phyloP scores from a whole-genome alignment of 2,113 vertebrate genomes.

The Trichomycterus rosablanca region DNA sequence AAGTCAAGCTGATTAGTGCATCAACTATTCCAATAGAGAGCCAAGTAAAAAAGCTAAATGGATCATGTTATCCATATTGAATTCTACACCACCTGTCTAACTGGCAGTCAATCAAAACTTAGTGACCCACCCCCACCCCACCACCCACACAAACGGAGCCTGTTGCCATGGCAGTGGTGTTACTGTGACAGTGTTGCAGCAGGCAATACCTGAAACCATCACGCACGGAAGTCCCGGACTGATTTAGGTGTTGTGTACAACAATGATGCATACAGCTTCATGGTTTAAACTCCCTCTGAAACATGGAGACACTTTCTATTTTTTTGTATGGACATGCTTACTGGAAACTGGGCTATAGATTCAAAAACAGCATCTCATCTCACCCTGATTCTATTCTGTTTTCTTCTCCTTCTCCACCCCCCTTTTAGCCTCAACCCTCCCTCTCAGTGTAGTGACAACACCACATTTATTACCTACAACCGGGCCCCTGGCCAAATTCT shows the following conservation, averaged over 20 bases:
- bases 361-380: too few relatives aligned
- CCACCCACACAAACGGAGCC: constrained; percentile 11
- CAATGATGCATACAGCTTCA: too few relatives aligned
- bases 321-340: not conserved
- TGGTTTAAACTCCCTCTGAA: too few relatives aligned
- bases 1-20: too few relatives aligned
- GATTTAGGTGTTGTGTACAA: constrained; percentile 8
- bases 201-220: constrained; percentile 15
- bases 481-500: not conserved
- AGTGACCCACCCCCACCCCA: not conserved
- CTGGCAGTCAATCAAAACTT: not conserved
- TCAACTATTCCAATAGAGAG: too few relatives aligned
- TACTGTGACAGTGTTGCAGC: constrained; percentile 17
- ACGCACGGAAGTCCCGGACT: not conserved
- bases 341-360: not conserved
- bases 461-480: constrained; percentile 2
- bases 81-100: too few relatives aligned
- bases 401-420: not conserved
- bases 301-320: too few relatives aligned
- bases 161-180: constrained; percentile 19
- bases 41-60: too few relatives aligned
- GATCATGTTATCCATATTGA: too few relatives aligned
- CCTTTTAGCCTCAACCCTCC: not conserved
- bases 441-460: not conserved
- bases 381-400: not conserved